Conservation (phyloP, 2,797 vertebrate species). For the Gymnothorax javanicus region DNA sequence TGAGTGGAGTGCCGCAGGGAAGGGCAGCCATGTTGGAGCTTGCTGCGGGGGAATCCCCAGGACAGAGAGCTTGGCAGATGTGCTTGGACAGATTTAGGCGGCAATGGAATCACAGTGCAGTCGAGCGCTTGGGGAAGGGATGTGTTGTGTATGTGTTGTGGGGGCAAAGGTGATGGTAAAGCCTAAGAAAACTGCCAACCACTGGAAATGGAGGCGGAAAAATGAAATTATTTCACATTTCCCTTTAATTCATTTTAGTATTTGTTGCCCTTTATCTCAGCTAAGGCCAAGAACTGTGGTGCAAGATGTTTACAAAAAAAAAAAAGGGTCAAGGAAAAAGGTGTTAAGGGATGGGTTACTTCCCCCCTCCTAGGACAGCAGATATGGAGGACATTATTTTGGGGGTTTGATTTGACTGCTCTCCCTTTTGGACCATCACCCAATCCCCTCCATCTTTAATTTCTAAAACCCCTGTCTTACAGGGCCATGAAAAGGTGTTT, state of each 20-base stretch:
- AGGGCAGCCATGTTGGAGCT: conserved; percentile 54
- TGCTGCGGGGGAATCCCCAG: conserved; percentile 70
- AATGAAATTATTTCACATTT: conserved; percentile 58
- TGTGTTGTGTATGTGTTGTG: neutral
- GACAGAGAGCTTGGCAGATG: conserved; percentile 68
- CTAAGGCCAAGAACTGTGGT: conserved; percentile 40
- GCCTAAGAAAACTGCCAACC: conserved; percentile 62
- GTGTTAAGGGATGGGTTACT: neutral
- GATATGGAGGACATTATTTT: conserved; percentile 13
- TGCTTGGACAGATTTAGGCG: conserved; percentile 74
- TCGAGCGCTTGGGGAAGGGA: conserved; percentile 49
- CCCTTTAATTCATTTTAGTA: conserved; percentile 46
- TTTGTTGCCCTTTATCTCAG: conserved; percentile 36
- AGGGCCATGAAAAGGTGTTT: neutral
- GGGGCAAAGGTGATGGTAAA: neutral
- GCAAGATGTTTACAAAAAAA: conserved; percentile 33
- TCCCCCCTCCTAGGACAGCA: neutral
- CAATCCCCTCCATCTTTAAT: neutral
- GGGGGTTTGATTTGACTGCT: neutral
- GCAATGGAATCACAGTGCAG: conserved; percentile 67
- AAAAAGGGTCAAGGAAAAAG: conserved; percentile 2
- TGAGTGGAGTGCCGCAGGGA: neutral
- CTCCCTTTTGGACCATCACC: neutral
- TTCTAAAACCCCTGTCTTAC: neutral
- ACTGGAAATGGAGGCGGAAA: conserved; percentile 60